phyloP scores from a whole-genome alignment of 2,113 vertebrate species.

The Origma solitaria region DNA sequence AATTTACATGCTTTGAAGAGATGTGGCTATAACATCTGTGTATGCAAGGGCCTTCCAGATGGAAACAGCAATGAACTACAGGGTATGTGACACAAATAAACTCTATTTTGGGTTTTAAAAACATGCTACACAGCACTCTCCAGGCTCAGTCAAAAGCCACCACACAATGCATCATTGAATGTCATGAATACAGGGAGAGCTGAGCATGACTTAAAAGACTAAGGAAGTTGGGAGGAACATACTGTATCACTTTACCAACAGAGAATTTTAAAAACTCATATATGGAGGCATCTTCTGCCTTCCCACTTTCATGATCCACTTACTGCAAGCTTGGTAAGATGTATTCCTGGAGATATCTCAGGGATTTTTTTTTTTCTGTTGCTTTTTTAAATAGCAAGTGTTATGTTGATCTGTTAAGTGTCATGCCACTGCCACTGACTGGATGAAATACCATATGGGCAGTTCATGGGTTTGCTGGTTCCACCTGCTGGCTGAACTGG shows the following conservation, averaged over 20 bases:
- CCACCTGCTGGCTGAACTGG: conserved; percentile 36
- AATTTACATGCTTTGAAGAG: background rate
- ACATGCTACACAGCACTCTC: background rate
- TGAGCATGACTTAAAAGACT: background rate
- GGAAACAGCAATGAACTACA: background rate
- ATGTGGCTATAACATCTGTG: background rate
- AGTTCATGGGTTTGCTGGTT: conserved; percentile 1
- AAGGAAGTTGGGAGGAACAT: background rate
- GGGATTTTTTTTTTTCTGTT: background rate
- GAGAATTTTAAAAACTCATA: background rate
- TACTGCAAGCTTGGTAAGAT: background rate
- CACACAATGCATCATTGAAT: background rate
- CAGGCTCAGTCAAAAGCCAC: background rate
- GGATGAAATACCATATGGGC: background rate
- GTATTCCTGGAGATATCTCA: background rate
- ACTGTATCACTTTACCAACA: background rate
- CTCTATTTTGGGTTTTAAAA: background rate
- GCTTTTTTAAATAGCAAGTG: background rate
- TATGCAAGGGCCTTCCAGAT: background rate
- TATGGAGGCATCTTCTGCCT: background rate
- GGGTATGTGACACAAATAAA: background rate
- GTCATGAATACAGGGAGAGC: background rate
- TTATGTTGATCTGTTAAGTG: background rate
- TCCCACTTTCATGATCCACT: background rate
- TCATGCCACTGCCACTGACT: background rate